Base-by-base conservation (phyloP, 2,113 vertebrate species). In the Seriola aureovittata region DNA sequence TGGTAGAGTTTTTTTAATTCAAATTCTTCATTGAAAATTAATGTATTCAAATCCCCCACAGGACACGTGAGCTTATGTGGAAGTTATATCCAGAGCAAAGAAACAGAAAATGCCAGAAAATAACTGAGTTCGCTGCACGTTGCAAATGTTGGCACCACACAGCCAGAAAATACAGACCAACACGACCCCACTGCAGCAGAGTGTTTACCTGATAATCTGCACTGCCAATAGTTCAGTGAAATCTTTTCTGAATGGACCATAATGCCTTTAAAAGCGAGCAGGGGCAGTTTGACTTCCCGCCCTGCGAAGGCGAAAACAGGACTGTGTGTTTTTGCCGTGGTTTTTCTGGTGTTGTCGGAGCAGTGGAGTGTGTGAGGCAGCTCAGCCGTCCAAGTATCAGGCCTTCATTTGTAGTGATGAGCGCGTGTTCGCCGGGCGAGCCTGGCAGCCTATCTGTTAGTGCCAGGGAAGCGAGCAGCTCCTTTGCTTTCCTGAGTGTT, bases 401-500 rank as follows among this genome's bases (percentile, higher is more conserved):
- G 52, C 68, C 55, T 84, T 80, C 54, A 21, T 64, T 59, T 60
- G 80, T 5, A 42, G 69, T 48, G 71, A 72, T 63, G 89, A 86
- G 79, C 40, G 48, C 54, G 57, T 50, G 80, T 75, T 85, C 59
- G 46, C 57, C 6, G 66, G 32, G 67, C 32, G 63, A 86, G 79
- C 42, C 34, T 12, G 64, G 50, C 81, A 1, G 69, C 29, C 65
- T 70, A 60, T 89, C 84, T 58, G 75, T 63, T 68, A 36, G 79
- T 42, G 77, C 74, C 82, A 85, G 70, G 63, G 71, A 63, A 50
- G 79, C 36, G 17, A 66, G 76, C 79, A 68, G 73, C 48, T 29
- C 72, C 85, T 88, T 80, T 90, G 85, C 81, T 89, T 91, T 80
- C 69, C 85, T 62, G 74, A 88, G 85, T 87, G 82, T 88, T 86